phyloP scores from a whole-genome alignment of 2,888 invertebrate genomes.

The Tetranychus piercei region DNA sequence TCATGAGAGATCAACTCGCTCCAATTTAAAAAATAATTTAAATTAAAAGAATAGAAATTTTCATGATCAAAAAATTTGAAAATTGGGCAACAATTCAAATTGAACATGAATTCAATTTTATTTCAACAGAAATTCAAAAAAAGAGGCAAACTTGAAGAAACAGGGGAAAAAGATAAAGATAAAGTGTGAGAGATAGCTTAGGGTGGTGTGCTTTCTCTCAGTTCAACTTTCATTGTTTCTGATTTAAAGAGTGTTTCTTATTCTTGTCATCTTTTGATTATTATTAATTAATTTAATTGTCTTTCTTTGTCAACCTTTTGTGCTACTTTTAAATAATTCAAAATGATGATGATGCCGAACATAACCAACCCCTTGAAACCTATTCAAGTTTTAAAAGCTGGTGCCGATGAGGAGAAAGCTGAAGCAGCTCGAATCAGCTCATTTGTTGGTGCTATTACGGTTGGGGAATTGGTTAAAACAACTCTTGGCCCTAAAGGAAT shows the following conservation, averaged over 20 bases:
- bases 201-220: background rate
- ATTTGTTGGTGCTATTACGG: conserved; percentile 94
- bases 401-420: conserved; percentile 92
- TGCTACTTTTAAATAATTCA: background rate
- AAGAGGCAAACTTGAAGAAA: too few species aligned
- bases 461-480: conserved; percentile 93
- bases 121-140: too few species aligned
- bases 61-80: too few species aligned
- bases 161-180: background rate
- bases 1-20: too few species aligned
- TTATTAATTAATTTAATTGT: background rate
- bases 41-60: too few species aligned
- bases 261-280: background rate
- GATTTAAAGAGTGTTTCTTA: background rate
- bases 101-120: too few species aligned
- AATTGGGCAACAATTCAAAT: too few species aligned
- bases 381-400: conserved; percentile 75
- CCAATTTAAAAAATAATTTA: too few species aligned
- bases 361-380: conserved; percentile 47
- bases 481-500: conserved; percentile 98
- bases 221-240: background rate
- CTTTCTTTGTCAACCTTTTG: background rate
- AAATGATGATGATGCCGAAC: conserved; percentile 10
- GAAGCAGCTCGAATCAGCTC: conserved; percentile 92
- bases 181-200: background rate